Percentiles rank a stretch among this genome's conserved stretches.
phyloP scores from a whole-genome alignment of 2,113 vertebrate genomes.

The Apteryx owenii region DNA sequence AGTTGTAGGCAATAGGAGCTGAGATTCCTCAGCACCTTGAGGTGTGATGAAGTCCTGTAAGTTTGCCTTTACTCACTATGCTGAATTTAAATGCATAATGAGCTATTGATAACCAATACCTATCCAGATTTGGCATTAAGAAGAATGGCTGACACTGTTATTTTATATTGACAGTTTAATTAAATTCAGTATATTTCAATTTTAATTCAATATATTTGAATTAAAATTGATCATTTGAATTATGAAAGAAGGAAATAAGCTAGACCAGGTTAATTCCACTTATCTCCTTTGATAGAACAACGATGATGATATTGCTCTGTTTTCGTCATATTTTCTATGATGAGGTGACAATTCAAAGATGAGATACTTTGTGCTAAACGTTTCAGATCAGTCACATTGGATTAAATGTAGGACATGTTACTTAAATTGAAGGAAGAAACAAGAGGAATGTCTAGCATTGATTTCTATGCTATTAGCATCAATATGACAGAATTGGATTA shows the following conservation, averaged over 20 bases:
- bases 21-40: neutral
- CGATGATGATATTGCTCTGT: neutral
- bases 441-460: neutral
- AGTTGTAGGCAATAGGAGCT: constrained; percentile 12
- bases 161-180: neutral
- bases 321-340: neutral
- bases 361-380: neutral
- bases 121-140: constrained; percentile 30
- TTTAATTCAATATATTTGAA: neutral
- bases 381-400: neutral
- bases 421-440: neutral
- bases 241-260: neutral
- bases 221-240: constrained; percentile 32
- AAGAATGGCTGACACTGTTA: neutral
- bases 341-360: neutral
- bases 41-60: neutral
- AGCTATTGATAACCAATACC: neutral
- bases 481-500: neutral
- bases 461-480: constrained; percentile 9
- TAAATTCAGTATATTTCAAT: neutral
- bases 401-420: neutral
- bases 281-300: neutral
- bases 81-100: constrained; percentile 9
- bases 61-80: neutral
- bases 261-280: neutral